phyloP scores from a whole-genome alignment of 2,888 invertebrate genomes.

The Serripes groenlandicus region DNA sequence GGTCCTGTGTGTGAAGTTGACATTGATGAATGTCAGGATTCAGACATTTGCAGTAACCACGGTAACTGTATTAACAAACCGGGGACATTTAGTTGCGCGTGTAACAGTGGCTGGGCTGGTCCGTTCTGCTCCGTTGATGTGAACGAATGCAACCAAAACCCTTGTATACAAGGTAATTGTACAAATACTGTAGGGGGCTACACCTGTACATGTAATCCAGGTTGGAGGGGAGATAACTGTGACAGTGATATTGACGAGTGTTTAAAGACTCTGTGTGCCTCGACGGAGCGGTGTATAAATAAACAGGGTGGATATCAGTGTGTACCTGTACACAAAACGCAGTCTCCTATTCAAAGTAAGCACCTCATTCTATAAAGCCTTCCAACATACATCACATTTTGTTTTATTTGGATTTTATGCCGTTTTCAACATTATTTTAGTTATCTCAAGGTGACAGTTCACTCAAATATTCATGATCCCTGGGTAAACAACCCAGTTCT shows the following conservation, averaged over 20 bases:
- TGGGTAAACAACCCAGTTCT: too few species aligned
- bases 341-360: background rate
- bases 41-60: conserved; percentile 28
- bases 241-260: conserved; percentile 30
- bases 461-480: too few species aligned
- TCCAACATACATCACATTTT: too few species aligned
- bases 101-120: conserved; percentile 36
- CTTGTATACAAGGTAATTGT: conserved; percentile 30
- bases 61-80: conserved; percentile 46
- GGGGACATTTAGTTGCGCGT: conserved; percentile 35
- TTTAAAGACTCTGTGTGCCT: conserved; percentile 30
- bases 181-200: conserved; percentile 41
- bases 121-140: conserved; percentile 32
- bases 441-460: too few species aligned
- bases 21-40: conserved; percentile 44
- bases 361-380: too few species aligned
- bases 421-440: too few species aligned
- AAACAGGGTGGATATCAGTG: conserved; percentile 54
- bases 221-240: conserved; percentile 47
- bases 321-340: background rate
- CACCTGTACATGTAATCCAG: conserved; percentile 41
- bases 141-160: conserved; percentile 33
- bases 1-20: conserved; percentile 51
- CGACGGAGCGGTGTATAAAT: conserved; percentile 55
- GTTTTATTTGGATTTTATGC: too few species aligned